Base-by-base conservation (phyloP, 1,140 invertebrate genomes). In the Bombyx mandarina region DNA sequence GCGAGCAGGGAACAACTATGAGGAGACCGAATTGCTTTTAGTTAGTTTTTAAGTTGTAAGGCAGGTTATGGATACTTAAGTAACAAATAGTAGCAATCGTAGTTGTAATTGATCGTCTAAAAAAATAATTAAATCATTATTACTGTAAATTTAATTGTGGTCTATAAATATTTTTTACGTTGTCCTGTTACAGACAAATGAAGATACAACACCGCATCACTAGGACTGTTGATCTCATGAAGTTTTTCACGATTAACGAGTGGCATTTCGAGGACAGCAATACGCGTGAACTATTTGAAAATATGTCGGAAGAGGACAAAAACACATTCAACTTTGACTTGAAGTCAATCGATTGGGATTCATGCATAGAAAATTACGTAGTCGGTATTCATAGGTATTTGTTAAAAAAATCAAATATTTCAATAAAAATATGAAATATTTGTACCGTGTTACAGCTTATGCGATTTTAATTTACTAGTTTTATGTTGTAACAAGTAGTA, bases 231-330 rank as follows among this genome's bases (percentile, higher is more conserved):
- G 60, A 61, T 1, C 42, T 53, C n/a, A 56, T 61, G 22, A 57
- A 61, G 45, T 61, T 57, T 54, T 61, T 61, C 35, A n/a, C 57
- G 47, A 7, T 61, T 6, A 57, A 61, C 22, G 55, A 54, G 49
- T 61, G 60, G 60, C 45, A 54, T 22, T 57, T 61, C 45, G 47
- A 49, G 47, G 60, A 61, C 12, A 18, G 52, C 9, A 61, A 61
- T 43, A 47, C 57, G 7, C 47, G 56, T 22, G 46, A 42, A 22
- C 51, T 61, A 35, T 45, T 57, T 8, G 46, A 57, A 7, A 48
- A 9, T 8, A 45, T 61, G 46, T 45, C 55, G 9, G 6, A 47
- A 9, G 44, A 10, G 10, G 60, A 61, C 8, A 61, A 42, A 57
- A 51, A 54, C 53, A 50, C 10, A 43, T 61, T 61, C 45, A 54